Percentiles rank a stretch among this genome's conserved stretches.
These are phyloP conservation scores for Epirrhoe alternata DNA, from an alignment of 2,888 invertebrate species.

Conservation along the genomic window DNA sequence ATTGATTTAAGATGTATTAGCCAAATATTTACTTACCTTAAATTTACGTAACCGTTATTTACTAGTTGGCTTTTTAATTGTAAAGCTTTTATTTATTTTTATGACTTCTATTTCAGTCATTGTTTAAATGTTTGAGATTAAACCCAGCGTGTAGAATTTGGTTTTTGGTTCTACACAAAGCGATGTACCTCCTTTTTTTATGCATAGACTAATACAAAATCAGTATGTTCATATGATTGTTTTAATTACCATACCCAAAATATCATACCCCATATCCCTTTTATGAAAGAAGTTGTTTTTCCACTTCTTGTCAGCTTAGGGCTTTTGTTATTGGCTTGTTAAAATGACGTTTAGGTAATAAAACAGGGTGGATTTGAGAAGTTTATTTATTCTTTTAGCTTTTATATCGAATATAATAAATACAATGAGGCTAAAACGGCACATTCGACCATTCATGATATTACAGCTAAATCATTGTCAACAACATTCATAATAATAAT, in stretches of 20 bases:
- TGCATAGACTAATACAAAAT: conserved; percentile 68
- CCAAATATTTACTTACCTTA: conserved; percentile 30
- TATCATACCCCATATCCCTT: too few relatives aligned
- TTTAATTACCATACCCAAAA: conserved; percentile 29
- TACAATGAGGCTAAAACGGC: not conserved
- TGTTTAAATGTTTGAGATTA: conserved; percentile 54
- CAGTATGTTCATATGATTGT: conserved; percentile 47
- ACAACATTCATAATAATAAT: too few relatives aligned
- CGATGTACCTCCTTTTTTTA: conserved; percentile 72
- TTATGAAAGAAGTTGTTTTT: too few relatives aligned
- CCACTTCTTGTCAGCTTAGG: too few relatives aligned
- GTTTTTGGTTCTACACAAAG: conserved; percentile 67
- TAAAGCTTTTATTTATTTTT: conserved; percentile 21
- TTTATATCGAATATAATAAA: not conserved
- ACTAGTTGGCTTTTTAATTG: conserved; percentile 20
- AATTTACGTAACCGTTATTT: conserved; percentile 8
- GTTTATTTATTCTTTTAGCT: not conserved
- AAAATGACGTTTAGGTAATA: not conserved
- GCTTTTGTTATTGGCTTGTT: too few relatives aligned
- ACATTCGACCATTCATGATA: not conserved
- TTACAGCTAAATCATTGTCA: too few relatives aligned
- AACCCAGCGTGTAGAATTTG: conserved; percentile 42
- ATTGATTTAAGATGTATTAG: conserved; percentile 17
- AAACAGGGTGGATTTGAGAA: not conserved
- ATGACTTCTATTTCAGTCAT: conserved; percentile 13